A percentile compares a stretch with the other conserved stretches of the same genome.
These are phyloP conservation scores for Agrypnus murinus DNA, from an alignment of 2,888 invertebrate genomes.

Conservation along the genomic window DNA sequence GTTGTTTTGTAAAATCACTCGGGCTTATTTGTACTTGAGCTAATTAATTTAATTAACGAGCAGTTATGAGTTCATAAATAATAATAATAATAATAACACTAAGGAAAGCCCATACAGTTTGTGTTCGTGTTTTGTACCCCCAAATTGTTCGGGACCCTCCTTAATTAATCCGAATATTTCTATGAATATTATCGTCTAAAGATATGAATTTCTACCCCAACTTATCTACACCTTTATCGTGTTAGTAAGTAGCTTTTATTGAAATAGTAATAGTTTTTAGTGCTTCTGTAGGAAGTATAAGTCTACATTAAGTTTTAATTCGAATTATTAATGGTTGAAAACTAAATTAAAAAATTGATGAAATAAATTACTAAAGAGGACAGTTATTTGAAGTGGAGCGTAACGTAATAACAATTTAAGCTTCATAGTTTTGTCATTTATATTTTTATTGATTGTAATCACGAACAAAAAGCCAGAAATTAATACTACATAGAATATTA, in stretches of 20 bases:
- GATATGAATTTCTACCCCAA: conserved; percentile 20
- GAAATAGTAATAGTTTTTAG: conserved; percentile 5
- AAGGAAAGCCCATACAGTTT: conserved; percentile 19
- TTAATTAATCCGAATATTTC: conserved; percentile 37
- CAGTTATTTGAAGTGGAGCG: conserved; percentile 22
- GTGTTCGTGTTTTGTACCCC: conserved; percentile 28
- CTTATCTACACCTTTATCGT: conserved; percentile 21
- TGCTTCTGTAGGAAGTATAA: background rate
- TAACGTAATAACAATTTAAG: conserved; percentile 27
- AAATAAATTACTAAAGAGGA: conserved; percentile 13
- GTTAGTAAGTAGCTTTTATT: background rate
- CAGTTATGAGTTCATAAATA: conserved; percentile 31
- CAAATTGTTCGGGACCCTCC: conserved; percentile 24
- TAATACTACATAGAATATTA: no score
- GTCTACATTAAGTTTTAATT: background rate
- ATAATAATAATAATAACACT: conserved; percentile 21
- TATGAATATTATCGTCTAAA: conserved; percentile 24
- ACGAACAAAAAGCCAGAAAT: no score
- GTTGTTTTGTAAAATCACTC: conserved; percentile 27
- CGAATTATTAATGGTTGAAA: background rate
- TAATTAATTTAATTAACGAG: conserved; percentile 22
- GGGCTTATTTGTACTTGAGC: conserved; percentile 25
- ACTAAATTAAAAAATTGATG: conserved; percentile 30
- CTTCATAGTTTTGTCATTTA: conserved; percentile 13
- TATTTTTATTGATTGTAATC: no score